Evolutionary conservation across 2,888 invertebrate species (phyloP).

Genomic region (Zootermopsis nevadensis): DNA sequence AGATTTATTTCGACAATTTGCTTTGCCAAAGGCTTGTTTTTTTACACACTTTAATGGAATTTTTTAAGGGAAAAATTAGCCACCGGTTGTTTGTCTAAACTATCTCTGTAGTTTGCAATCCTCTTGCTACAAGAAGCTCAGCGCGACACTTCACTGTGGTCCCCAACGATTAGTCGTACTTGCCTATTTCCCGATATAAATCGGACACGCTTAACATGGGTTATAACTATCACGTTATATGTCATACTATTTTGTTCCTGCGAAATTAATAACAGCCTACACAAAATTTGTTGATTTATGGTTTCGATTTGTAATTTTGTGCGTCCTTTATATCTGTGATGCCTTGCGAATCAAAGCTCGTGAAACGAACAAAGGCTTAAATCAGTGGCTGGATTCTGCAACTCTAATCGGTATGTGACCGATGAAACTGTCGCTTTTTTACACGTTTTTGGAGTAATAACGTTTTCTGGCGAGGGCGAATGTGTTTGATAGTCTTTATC

Average conservation of each 20-base stretch:
- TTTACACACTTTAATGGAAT: constrained; percentile 16
- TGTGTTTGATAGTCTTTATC: no score
- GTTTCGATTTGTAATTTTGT: neutral
- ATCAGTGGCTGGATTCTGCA: neutral
- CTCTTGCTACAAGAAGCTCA: neutral
- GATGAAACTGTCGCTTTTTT: no score
- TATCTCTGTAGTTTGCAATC: neutral
- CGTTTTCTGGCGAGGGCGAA: no score
- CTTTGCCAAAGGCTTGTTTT: constrained; percentile 14
- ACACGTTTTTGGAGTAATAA: no score
- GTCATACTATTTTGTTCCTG: neutral
- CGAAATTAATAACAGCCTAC: neutral
- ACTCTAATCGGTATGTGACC: neutral
- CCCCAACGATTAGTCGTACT: neutral
- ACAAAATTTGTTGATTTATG: neutral
- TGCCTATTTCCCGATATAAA: neutral
- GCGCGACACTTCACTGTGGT: neutral
- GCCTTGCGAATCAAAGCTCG: neutral
- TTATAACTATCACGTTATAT: neutral
- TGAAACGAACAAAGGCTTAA: neutral
- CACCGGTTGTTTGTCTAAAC: constrained; percentile 1
- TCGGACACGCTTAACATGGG: neutral
- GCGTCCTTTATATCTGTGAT: neutral
- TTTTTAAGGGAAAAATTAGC: constrained; percentile 18
- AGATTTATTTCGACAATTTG: constrained; percentile 36